phyloP scores from a whole-genome alignment of 1,140 invertebrate species.

The Campoletis sonorensis region DNA sequence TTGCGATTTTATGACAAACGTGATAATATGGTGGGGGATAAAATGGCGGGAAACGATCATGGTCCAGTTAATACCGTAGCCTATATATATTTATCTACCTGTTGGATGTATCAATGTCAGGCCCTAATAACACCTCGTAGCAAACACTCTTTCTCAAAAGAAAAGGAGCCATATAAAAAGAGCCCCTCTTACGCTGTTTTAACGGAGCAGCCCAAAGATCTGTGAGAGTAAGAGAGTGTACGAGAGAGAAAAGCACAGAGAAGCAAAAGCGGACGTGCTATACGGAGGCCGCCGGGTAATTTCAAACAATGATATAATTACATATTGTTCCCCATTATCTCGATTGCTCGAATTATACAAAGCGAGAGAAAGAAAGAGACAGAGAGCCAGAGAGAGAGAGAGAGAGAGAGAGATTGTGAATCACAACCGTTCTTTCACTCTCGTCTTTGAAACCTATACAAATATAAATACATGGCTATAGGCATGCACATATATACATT shows the following conservation, averaged over 20 bases:
- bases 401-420: constrained; percentile 1
- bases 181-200: constrained; percentile 49
- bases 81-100: not conserved
- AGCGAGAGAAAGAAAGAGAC: constrained; percentile 47
- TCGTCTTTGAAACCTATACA: not conserved
- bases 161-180: not conserved
- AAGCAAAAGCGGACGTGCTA: constrained; percentile 46
- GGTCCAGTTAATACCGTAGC: not conserved
- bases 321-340: constrained; percentile 68
- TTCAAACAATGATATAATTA: constrained; percentile 75
- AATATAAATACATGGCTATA: too few relatives aligned
- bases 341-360: constrained; percentile 68
- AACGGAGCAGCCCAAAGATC: constrained; percentile 46
- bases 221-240: not conserved
- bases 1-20: too few relatives aligned
- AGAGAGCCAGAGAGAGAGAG: constrained; percentile 23
- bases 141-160: constrained; percentile 49
- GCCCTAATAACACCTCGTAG: constrained; percentile 71
- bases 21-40: not conserved
- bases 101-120: constrained; percentile 71
- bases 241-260: constrained; percentile 3
- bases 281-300: constrained; percentile 64
- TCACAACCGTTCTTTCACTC: constrained; percentile 23
- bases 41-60: not conserved
- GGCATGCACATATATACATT: not conserved